A percentile compares a stretch with the other conserved stretches of the same genome.
Evolutionary conservation across 2,888 invertebrate genomes (phyloP).

Genomic region (Spialia ferax): DNA sequence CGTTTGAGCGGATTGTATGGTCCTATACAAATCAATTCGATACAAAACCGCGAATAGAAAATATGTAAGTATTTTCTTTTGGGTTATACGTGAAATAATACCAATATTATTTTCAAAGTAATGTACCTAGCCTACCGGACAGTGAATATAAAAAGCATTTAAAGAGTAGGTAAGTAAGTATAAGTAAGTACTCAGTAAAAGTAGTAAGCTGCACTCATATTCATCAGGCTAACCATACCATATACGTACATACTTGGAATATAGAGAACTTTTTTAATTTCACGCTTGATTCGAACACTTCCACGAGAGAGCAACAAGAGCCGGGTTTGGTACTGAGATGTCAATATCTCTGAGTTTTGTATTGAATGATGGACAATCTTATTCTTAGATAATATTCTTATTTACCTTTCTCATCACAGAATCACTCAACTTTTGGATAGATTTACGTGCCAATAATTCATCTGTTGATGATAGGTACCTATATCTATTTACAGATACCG

Average conservation of each 20-base stretch:
- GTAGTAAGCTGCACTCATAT: slow-evolving; percentile 39
- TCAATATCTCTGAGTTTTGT: slow-evolving; percentile 47
- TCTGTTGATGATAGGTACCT: too few relatives aligned
- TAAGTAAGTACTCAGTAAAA: neutral
- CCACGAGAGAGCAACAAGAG: slow-evolving; percentile 57
- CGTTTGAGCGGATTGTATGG: slow-evolving; percentile 5
- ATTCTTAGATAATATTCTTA: too few relatives aligned
- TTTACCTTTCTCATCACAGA: slow-evolving; percentile 23
- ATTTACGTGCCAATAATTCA: neutral
- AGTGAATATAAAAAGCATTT: too few relatives aligned
- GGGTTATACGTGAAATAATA: too few relatives aligned
- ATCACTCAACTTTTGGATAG: slow-evolving; percentile 18
- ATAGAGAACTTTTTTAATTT: slow-evolving; percentile 81
- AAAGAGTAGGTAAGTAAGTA: too few relatives aligned
- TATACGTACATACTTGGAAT: slow-evolving; percentile 51
- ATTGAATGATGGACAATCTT: slow-evolving; percentile 54
- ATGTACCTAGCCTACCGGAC: too few relatives aligned
- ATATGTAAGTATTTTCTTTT: neutral
- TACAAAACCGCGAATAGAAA: slow-evolving; percentile 3
- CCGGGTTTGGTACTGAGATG: slow-evolving; percentile 52
- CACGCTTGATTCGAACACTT: slow-evolving; percentile 77
- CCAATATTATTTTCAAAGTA: too few relatives aligned
- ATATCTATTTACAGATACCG: too few relatives aligned
- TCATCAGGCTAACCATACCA: slow-evolving; percentile 28
- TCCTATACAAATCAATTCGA: slow-evolving; percentile 9